Conservation (phyloP, 2,888 invertebrate genomes). For the Linnaemya tessellans region DNA sequence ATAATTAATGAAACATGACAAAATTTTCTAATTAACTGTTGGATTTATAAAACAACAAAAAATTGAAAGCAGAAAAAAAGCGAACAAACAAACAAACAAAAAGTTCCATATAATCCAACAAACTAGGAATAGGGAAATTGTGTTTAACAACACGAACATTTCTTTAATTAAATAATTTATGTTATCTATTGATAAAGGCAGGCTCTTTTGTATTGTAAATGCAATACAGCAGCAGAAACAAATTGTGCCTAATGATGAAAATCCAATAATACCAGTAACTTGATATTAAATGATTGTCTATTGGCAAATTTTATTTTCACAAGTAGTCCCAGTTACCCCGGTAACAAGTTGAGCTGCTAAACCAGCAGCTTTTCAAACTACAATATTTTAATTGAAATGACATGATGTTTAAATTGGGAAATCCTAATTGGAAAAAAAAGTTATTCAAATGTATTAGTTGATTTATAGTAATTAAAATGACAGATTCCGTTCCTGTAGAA, state of each 20-base stretch:
- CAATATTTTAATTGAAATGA: too few species aligned
- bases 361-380: too few species aligned
- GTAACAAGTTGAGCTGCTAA: too few species aligned
- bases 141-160: not conserved
- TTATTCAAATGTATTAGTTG: too few species aligned
- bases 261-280: not conserved
- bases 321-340: too few species aligned
- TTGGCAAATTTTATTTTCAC: too few species aligned
- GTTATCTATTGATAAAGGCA: constrained; percentile 8
- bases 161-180: constrained; percentile 40
- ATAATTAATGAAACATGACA: constrained; percentile 66
- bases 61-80: not conserved
- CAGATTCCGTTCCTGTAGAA: too few species aligned
- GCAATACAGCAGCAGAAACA: not conserved
- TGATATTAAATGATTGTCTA: not conserved
- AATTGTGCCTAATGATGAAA: not conserved
- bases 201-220: not conserved
- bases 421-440: too few species aligned
- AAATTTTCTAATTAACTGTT: constrained; percentile 60
- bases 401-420: too few species aligned
- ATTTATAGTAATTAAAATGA: too few species aligned
- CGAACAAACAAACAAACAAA: not conserved
- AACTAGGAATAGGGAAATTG: not conserved
- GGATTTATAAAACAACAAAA: not conserved
- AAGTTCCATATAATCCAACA: not conserved